Evolutionary conservation across 1,140 invertebrate genomes (phyloP).

Genomic region (Choristoneura fumiferana): DNA sequence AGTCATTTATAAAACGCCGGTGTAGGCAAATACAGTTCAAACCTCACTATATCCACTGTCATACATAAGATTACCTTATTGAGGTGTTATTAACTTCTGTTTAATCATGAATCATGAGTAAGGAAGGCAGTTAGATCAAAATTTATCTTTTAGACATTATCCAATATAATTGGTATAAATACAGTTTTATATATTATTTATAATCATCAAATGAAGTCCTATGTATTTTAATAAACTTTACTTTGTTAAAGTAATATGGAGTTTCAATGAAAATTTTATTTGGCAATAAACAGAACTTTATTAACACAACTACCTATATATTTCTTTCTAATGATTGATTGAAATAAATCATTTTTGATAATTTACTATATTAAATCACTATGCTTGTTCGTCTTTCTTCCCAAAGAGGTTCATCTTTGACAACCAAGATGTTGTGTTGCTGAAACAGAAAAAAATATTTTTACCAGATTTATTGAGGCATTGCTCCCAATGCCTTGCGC

Average conservation of each 20-base stretch:
- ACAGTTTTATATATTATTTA: not conserved
- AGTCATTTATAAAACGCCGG: too few species aligned
- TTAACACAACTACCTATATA: slow-evolving; percentile 8
- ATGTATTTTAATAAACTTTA: slow-evolving; percentile 1
- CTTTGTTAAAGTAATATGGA: not conserved
- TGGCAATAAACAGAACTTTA: slow-evolving; percentile 10
- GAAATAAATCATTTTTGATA: slow-evolving; percentile 48
- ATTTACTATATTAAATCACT: slow-evolving; percentile 39
- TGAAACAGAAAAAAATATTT: slow-evolving; percentile 49
- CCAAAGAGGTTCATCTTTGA: slow-evolving; percentile 86
- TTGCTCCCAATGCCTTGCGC: too few species aligned
- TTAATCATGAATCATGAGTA: too few species aligned
- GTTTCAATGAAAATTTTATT: slow-evolving; percentile 7
- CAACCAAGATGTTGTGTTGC: slow-evolving; percentile 80
- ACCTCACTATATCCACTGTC: too few species aligned
- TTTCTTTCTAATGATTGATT: slow-evolving; percentile 13
- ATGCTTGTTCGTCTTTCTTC: slow-evolving; percentile 82
- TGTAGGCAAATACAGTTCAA: too few species aligned
- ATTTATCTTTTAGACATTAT: too few species aligned
- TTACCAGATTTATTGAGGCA: too few species aligned
- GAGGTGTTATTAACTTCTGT: too few species aligned
- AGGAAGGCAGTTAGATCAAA: too few species aligned
- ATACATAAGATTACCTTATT: too few species aligned
- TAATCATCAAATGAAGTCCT: not conserved
- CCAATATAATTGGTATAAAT: too few species aligned